A percentile compares a stretch with the other conserved stretches of the same genome.
These are phyloP conservation scores for Eriocheir sinensis DNA, from an alignment of 1,140 invertebrate genomes.

Conservation along the genomic window DNA sequence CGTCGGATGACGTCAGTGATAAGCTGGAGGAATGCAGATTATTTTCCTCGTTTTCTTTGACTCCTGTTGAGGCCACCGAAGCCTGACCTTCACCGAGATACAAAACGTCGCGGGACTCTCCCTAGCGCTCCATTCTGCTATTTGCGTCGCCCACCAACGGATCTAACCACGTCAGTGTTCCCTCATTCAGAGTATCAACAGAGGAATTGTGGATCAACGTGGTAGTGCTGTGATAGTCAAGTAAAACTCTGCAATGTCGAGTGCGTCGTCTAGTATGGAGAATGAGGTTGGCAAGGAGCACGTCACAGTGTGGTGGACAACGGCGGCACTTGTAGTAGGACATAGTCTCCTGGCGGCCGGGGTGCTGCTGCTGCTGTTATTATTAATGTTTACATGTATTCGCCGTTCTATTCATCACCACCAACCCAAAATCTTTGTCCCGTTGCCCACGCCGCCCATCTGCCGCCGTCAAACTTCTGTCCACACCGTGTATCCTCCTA, in stretches of 20 bases:
- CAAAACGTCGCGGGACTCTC: background rate
- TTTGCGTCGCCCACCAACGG: background rate
- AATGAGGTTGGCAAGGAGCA: conserved; percentile 29
- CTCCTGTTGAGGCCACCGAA: background rate
- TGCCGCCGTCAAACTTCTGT: conserved; percentile 50
- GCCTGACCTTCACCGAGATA: conserved; percentile 51
- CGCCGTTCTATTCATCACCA: background rate
- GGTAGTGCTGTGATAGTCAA: background rate
- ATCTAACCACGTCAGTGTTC: background rate
- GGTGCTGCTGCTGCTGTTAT: background rate
- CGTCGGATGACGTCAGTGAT: background rate
- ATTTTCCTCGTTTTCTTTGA: conserved; percentile 26
- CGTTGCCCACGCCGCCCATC: conserved; percentile 35
- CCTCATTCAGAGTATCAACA: background rate
- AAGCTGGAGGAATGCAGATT: background rate
- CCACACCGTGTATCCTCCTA: conserved; percentile 55
- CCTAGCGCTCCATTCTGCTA: background rate
- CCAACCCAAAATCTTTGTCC: background rate
- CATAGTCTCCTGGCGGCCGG: conserved; percentile 42
- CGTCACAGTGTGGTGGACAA: background rate
- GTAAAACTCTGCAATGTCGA: background rate
- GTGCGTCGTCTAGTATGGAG: background rate
- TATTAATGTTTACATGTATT: background rate
- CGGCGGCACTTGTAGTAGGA: background rate
- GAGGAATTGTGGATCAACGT: background rate